Evolutionary conservation across 2,888 invertebrate species (phyloP).

Genomic region (Strigamia crassipes): DNA sequence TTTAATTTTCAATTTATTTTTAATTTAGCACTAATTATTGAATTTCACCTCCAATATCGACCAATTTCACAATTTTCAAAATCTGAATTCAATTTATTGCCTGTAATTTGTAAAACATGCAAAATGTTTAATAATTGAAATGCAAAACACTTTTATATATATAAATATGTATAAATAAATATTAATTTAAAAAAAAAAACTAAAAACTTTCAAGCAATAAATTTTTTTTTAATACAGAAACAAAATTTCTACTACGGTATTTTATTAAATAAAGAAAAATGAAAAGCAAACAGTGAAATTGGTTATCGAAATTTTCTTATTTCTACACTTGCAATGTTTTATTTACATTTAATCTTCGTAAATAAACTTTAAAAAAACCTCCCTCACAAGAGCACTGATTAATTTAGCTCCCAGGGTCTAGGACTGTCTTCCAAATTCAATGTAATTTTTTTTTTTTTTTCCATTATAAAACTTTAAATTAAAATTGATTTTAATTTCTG

Average conservation of each 20-base stretch:
- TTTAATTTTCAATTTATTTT: too few relatives aligned
- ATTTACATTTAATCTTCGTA: not conserved
- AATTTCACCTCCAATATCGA: not conserved
- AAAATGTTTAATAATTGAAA: not conserved
- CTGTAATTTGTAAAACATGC: too few relatives aligned
- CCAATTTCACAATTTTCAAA: not conserved
- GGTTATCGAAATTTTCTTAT: not conserved
- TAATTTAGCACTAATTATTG: not conserved
- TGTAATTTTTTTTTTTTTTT: not conserved
- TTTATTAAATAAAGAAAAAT: not conserved
- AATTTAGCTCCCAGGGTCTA: constrained; percentile 37
- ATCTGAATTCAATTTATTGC: too few relatives aligned
- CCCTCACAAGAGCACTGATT: not conserved
- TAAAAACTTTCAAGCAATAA: not conserved
- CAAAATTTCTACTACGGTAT: not conserved
- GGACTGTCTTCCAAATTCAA: constrained; percentile 25
- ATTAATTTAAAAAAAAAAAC: not conserved
- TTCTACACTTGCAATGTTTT: not conserved
- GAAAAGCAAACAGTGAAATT: not conserved
- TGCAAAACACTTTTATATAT: not conserved
- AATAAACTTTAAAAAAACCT: not conserved
- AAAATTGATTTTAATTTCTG: not conserved
- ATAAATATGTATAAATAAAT: not conserved
- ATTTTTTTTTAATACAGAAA: too few relatives aligned
- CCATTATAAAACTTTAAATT: not conserved